phyloP scores from a whole-genome alignment of 2,113 vertebrate species.

The Dicerorhinus sumatrensis region DNA sequence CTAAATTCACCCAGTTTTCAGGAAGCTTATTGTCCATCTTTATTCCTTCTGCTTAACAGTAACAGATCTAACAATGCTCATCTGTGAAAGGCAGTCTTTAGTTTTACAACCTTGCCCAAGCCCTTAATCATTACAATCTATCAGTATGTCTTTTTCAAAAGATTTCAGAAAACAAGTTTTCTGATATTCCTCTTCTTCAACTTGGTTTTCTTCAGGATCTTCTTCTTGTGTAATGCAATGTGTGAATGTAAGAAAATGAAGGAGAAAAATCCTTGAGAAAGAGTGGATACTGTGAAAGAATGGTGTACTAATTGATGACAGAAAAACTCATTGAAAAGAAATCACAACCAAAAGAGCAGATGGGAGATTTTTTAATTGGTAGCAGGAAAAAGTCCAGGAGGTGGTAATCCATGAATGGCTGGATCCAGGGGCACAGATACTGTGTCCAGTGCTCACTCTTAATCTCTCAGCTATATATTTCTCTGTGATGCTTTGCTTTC shows the following conservation, averaged over 20 bases:
- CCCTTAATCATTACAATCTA: neutral
- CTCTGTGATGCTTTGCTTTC: neutral
- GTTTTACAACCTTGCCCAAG: constrained; percentile 50
- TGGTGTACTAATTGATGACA: neutral
- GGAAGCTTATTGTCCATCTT: neutral
- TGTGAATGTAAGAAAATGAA: neutral
- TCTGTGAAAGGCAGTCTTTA: constrained; percentile 7
- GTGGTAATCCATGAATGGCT: neutral
- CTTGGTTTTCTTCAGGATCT: neutral
- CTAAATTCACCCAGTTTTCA: neutral
- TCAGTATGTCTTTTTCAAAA: neutral
- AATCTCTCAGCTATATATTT: neutral
- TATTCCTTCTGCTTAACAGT: constrained; percentile 9
- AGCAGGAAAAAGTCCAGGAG: neutral
- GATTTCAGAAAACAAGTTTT: neutral
- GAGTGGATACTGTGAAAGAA: neutral
- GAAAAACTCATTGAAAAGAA: neutral
- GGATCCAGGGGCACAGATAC: neutral
- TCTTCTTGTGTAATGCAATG: neutral
- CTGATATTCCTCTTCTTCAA: neutral
- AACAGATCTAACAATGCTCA: neutral
- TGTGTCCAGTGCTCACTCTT: neutral
- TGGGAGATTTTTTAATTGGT: neutral
- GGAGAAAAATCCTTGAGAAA: neutral
- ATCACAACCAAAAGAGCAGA: neutral